phyloP scores from a whole-genome alignment of 2,888 invertebrate genomes.

The Synanthedon myopaeformis region DNA sequence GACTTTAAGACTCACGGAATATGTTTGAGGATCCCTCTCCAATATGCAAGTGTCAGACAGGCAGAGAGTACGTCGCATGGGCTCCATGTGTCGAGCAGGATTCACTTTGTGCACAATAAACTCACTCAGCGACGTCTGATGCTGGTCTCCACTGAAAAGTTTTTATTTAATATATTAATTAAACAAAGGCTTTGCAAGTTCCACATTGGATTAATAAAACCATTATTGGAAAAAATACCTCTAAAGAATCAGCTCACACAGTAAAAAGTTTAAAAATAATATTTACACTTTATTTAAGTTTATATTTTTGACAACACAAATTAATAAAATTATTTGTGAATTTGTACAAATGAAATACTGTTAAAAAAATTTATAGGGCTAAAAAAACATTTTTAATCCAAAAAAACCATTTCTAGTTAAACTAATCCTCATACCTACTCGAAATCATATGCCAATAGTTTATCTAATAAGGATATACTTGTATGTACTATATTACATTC shows the following conservation, averaged over 20 bases:
- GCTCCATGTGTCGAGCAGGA: conserved; percentile 84
- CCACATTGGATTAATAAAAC: no score
- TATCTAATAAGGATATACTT: no score
- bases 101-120: conserved; percentile 94
- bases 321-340: background rate
- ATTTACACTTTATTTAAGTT: no score
- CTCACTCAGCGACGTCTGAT: conserved; percentile 95
- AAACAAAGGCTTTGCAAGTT: no score
- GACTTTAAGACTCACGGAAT: conserved; percentile 73
- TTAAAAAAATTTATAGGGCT: no score
- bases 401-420: background rate
- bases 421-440: background rate
- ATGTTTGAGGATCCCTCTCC: conserved; percentile 97
- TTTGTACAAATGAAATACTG: background rate
- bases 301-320: no score
- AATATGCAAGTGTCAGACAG: conserved; percentile 95
- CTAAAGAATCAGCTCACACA: no score
- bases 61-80: conserved; percentile 89
- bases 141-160: conserved; percentile 86
- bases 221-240: no score
- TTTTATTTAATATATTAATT: no score
- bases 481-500: no score
- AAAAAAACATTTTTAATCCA: background rate
- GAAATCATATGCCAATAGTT: no score
- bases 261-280: no score